Percentiles rank a stretch among this genome's conserved stretches.
These are phyloP conservation scores for Osmerus eperlanus DNA, from an alignment of 2,113 vertebrate genomes.

Conservation along the genomic window DNA sequence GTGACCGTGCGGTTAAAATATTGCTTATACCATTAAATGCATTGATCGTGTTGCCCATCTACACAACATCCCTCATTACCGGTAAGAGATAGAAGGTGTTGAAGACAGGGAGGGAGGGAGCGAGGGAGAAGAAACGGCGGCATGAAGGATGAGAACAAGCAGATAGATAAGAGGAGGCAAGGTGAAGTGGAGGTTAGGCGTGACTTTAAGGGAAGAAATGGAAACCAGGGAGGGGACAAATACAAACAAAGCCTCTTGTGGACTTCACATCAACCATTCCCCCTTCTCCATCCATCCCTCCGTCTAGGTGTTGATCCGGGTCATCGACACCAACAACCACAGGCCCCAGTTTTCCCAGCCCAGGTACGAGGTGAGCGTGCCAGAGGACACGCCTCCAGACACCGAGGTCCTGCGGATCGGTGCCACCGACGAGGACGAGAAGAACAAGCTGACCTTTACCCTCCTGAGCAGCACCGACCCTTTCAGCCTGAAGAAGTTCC, in stretches of 20 bases:
- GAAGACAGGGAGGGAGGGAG: background rate
- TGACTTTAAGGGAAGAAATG: background rate
- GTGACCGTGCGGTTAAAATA: slow-evolving; percentile 40
- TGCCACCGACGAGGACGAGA: slow-evolving; percentile 89
- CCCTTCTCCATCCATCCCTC: background rate
- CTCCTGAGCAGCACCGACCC: slow-evolving; percentile 92
- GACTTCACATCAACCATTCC: no score
- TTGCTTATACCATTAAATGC: slow-evolving; percentile 38
- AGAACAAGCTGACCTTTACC: slow-evolving; percentile 94
- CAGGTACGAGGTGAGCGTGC: slow-evolving; percentile 83
- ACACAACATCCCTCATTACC: slow-evolving; percentile 31
- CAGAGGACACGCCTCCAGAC: slow-evolving; percentile 82
- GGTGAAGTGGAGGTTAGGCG: background rate
- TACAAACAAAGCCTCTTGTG: no score
- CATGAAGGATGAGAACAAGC: background rate
- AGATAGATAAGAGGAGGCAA: background rate
- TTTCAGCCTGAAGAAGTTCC: slow-evolving; percentile 89
- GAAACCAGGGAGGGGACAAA: no score
- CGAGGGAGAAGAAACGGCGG: no score
- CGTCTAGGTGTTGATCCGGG: slow-evolving; percentile 87
- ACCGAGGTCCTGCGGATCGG: slow-evolving; percentile 87
- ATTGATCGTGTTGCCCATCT: slow-evolving; percentile 36
- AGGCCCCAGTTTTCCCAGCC: slow-evolving; percentile 87
- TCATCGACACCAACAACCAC: slow-evolving; percentile 98
- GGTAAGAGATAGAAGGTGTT: background rate